Evolutionary conservation across 2,113 vertebrate genomes (phyloP), one percentile per base, ranked within the genome.

Genomic region (Stercorarius parasiticus): DNA sequence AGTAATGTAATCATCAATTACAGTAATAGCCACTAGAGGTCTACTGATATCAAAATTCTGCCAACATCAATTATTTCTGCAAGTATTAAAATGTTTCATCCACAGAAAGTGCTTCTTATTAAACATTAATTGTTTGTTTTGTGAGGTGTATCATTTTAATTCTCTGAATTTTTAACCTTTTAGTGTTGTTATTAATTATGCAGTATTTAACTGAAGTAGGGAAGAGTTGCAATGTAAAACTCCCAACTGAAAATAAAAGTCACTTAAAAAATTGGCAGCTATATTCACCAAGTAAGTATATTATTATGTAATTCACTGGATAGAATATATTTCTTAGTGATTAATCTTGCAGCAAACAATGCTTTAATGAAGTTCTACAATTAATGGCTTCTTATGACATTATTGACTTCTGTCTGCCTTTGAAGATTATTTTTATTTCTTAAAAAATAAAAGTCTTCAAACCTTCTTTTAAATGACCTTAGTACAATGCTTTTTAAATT

Each of bases 11-110:
- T 93, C 56, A 95, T 76, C 96, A 96, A 21, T 98, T 97, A 97
- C 96, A 94, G 52, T 97, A 96, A 94, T 97, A 98, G 84, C 98
- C 98, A 98, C 98, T 98, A 98, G 98, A 98, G 98, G 98, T 98
- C 98, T 96, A 97, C 97, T 97, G 91, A 90, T 98, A 97, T 94
- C 97, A 97, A 95, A 97, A 97, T 97, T 98, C 91, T 89, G 82
- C 88, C 90, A 98, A 81, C 36, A 67, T 88, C 43, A 70, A 96
- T 95, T 87, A 85, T 94, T 95, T 95, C 69, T 96, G 82, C 38
- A 96, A 94, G 82, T 94, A 91, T 88, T 97, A 93, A 92, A 97
- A 95, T 87, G 18, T 81, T 92, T 89, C 2, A 32, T 50, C 42
- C 36, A 82, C 86, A 42, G 82, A 36, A 93, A 78, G 40, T 82